These are phyloP conservation scores for Nasonovia ribisnigri DNA, from an alignment of 2,888 invertebrate species.

Conservation along the genomic window DNA sequence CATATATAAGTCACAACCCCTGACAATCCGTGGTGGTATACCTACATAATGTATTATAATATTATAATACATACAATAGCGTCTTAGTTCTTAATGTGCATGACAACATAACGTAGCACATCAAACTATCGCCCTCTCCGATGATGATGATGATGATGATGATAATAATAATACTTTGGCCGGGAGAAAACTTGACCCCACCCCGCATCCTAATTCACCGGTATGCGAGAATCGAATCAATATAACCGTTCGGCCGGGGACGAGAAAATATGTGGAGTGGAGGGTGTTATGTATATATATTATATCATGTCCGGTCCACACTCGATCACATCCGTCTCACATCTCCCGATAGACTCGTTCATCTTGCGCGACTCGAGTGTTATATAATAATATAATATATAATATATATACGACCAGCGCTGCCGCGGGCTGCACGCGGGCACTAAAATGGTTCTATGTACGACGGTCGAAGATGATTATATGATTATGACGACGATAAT, in stretches of 20 bases:
- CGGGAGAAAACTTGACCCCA: conserved; percentile 55
- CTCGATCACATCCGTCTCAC: conserved; percentile 54
- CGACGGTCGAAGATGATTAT: neutral
- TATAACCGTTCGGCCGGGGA: neutral
- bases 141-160: too few relatives aligned
- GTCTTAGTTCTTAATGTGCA: neutral
- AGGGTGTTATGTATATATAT: neutral
- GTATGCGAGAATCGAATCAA: conserved; percentile 42
- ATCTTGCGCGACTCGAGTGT: conserved; percentile 28
- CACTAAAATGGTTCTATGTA: neutral
- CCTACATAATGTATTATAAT: neutral
- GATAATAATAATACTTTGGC: neutral
- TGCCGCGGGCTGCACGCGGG: conserved; percentile 16
- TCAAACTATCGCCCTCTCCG: neutral
- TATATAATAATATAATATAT: neutral
- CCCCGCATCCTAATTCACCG: neutral
- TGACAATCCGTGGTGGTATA: neutral
- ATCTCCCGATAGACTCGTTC: conserved; percentile 55
- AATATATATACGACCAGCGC: neutral
- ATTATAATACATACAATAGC: neutral
- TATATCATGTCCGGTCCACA: conserved; percentile 39
- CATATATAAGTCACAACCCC: neutral
- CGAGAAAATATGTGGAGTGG: neutral
- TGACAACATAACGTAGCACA: neutral
- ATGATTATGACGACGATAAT: neutral